These are phyloP conservation scores for Prionace glauca DNA, from an alignment of 2,797 vertebrate species.

Conservation along the genomic window DNA sequence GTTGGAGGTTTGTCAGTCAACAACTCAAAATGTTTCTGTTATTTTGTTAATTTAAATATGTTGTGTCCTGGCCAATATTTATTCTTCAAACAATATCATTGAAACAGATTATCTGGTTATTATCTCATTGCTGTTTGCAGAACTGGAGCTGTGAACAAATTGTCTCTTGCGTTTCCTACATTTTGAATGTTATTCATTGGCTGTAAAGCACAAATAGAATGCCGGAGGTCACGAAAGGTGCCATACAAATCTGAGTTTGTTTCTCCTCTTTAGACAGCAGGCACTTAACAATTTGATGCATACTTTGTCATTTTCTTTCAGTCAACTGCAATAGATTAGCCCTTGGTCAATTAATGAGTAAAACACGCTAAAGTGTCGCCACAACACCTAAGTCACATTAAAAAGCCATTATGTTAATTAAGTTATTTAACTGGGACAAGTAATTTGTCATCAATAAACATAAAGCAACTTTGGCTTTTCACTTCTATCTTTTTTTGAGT, in stretches of 20 bases:
- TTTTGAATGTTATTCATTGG: background rate
- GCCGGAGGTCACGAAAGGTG: background rate
- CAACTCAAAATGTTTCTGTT: background rate
- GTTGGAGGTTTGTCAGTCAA: background rate
- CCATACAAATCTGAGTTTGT: background rate
- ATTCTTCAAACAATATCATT: background rate
- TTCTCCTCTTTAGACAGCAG: background rate
- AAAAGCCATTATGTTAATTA: background rate
- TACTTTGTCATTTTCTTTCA: background rate
- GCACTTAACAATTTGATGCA: background rate
- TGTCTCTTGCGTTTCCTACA: background rate
- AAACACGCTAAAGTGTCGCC: background rate
- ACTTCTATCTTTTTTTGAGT: background rate
- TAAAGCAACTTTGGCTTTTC: background rate
- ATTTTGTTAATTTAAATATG: background rate
- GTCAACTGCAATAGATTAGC: background rate
- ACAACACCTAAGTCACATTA: too few species aligned
- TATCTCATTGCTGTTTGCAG: background rate
- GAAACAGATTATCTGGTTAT: background rate
- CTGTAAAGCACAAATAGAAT: background rate
- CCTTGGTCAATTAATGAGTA: background rate
- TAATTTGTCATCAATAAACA: background rate
- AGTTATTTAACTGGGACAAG: background rate
- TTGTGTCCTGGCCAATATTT: background rate
- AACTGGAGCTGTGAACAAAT: background rate